Conservation (phyloP, 1,140 invertebrate genomes). For the Ceratosolen fusciceps region DNA sequence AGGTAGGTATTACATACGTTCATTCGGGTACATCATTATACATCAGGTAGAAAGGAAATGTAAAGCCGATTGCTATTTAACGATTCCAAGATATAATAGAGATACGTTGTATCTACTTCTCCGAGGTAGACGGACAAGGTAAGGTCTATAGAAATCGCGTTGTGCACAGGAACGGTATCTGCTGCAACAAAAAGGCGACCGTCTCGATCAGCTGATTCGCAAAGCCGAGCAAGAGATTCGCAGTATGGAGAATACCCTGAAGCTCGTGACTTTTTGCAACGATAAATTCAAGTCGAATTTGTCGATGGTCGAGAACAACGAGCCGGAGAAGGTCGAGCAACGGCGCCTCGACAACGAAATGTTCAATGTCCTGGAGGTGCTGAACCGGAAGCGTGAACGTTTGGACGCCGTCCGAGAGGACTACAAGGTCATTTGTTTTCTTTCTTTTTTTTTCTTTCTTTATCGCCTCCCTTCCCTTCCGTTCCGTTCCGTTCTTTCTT, state of each 20-base stretch:
- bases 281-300: slow-evolving; percentile 75
- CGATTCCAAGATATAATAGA: too few species aligned
- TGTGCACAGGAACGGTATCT: slow-evolving; percentile 73
- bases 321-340: slow-evolving; percentile 70
- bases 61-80: too few species aligned
- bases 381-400: slow-evolving; percentile 49
- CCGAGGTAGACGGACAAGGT: too few species aligned
- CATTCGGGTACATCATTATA: too few species aligned
- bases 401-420: slow-evolving; percentile 35
- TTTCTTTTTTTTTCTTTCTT: neutral
- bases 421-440: slow-evolving; percentile 50
- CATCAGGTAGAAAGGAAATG: too few species aligned
- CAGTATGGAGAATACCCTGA: slow-evolving; percentile 82
- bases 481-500: neutral
- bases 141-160: too few species aligned
- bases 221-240: slow-evolving; percentile 80
- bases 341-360: slow-evolving; percentile 72
- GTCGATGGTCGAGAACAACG: slow-evolving; percentile 69
- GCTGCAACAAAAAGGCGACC: slow-evolving; percentile 79
- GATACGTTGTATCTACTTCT: too few species aligned
- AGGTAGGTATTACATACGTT: too few species aligned
- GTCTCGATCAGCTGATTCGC: slow-evolving; percentile 77
- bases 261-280: slow-evolving; percentile 79
- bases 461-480: too few species aligned
- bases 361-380: slow-evolving; percentile 56